Base-by-base conservation (phyloP, 1,140 invertebrate species). In the Conus betulinus region DNA sequence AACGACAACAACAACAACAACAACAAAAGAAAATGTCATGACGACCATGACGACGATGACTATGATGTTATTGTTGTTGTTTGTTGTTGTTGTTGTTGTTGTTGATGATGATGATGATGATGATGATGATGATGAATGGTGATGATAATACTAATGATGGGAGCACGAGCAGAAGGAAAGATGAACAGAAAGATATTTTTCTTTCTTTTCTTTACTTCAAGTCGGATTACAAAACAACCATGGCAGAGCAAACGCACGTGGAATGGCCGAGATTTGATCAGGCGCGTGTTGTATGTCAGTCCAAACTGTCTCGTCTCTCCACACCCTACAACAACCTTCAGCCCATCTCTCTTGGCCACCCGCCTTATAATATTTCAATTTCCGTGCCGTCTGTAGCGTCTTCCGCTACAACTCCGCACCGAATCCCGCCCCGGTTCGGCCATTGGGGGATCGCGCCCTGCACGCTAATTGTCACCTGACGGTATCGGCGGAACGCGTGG, bases 401-500 rank as follows among this genome's bases (percentile, higher is more conserved):
- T 71, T 71, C 67, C 67, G 15, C 17, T 71, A 17, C 11, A 13
- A 7, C 67, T 71, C 67, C 67, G 67, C 67, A 71, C 11, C 67
- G 67, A 71, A 71, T 71, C 67, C 23, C 23, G 8, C 11, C 20
- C 20, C 67, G 15, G 67, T 20, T 13, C 67, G 0, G 67, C 67
- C 67, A 71, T 71, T 71, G 67, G 67, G 3, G 67, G 67, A 6
- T n/a, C 20, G 8, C 8, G 57, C 13, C 13, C 23, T 13, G 67
- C 67, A 23, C 13, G 67, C 67, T 71, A 71, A 71, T 71, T 71
- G 67, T 71, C 67, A 71, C 67, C 67, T 71, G 67, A 71, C 67
- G 67, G 67, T 71, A 20, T 13, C 20, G 15, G 15, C 23, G 67
- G 23, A n/a, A 20, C 67, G 67, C 67, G 67, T 71, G 67, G 67